Conservation (phyloP, 2,797 vertebrate genomes). For the Oryzias dopingdopingensis region DNA sequence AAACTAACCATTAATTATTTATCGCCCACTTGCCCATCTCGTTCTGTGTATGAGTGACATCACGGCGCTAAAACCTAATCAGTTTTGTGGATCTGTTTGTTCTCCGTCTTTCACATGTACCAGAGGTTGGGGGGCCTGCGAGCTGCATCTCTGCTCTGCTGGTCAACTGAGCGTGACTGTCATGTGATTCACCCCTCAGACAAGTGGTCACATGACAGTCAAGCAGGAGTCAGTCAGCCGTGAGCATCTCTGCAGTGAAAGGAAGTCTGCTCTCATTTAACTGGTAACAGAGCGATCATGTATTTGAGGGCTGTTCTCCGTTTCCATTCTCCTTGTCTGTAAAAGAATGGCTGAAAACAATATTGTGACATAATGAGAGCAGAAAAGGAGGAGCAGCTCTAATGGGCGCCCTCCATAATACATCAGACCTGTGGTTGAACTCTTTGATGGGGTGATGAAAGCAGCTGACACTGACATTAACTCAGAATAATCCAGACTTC, state of each 20-base stretch:
- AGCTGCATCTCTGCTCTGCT: neutral
- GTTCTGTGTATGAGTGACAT: slow-evolving; percentile 19
- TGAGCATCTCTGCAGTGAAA: slow-evolving; percentile 10
- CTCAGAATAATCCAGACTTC: neutral
- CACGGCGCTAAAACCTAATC: neutral
- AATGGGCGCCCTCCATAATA: slow-evolving; percentile 13
- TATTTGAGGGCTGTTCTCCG: neutral
- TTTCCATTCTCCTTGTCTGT: neutral
- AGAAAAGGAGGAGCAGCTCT: slow-evolving; percentile 10
- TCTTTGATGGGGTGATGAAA: slow-evolving; percentile 3
- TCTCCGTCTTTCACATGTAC: neutral
- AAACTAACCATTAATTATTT: slow-evolving; percentile 72
- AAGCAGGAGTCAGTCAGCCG: slow-evolving; percentile 18
- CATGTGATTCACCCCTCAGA: slow-evolving; percentile 13
- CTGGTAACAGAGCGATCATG: neutral
- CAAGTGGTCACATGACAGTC: slow-evolving; percentile 25
- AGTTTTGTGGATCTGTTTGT: neutral
- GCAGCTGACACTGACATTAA: neutral
- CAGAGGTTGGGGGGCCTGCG: neutral
- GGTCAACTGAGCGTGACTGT: slow-evolving; percentile 24
- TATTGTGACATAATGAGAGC: slow-evolving; percentile 22
- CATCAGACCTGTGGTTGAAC: slow-evolving; percentile 12
- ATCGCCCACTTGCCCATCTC: slow-evolving; percentile 48
- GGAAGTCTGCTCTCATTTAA: slow-evolving; percentile 1
- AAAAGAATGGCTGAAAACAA: slow-evolving; percentile 9